These are phyloP conservation scores for Psilopogon haemacephalus DNA, from an alignment of 2,113 vertebrate species.

Conservation along the genomic window DNA sequence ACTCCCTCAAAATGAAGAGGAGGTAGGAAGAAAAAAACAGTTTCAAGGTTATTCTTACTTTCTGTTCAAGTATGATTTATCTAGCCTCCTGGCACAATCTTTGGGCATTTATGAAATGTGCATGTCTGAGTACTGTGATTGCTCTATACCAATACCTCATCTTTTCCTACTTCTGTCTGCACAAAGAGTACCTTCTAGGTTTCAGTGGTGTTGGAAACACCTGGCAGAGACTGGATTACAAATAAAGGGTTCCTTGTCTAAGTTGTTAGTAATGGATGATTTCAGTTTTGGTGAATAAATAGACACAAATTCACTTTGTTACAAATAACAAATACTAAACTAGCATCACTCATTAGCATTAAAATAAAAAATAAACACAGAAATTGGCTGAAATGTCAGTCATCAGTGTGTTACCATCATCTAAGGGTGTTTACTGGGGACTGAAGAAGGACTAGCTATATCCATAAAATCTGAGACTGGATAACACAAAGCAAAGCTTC, in stretches of 20 bases:
- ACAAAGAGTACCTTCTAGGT: not conserved
- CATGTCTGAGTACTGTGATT: not conserved
- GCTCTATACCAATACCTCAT: not conserved
- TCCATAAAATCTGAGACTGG: not conserved
- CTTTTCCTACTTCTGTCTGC: not conserved
- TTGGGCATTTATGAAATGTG: not conserved
- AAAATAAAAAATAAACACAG: not conserved
- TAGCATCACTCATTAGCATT: not conserved
- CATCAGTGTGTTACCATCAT: not conserved
- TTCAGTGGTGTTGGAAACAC: not conserved
- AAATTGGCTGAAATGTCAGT: not conserved
- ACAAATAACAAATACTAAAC: not conserved
- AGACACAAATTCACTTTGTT: not conserved
- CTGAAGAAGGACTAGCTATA: not conserved
- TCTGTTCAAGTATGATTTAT: not conserved
- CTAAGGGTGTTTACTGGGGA: not conserved
- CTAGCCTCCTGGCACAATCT: not conserved
- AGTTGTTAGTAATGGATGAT: accelerated
- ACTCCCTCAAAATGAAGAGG: not conserved
- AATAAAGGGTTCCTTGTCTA: not conserved
- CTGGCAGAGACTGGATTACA: not conserved
- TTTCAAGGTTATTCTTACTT: not conserved
- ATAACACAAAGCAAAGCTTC: not conserved
- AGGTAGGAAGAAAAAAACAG: not conserved
- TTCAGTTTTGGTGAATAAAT: not conserved